phyloP scores from a whole-genome alignment of 2,113 vertebrate species.

The Jacana jacana region DNA sequence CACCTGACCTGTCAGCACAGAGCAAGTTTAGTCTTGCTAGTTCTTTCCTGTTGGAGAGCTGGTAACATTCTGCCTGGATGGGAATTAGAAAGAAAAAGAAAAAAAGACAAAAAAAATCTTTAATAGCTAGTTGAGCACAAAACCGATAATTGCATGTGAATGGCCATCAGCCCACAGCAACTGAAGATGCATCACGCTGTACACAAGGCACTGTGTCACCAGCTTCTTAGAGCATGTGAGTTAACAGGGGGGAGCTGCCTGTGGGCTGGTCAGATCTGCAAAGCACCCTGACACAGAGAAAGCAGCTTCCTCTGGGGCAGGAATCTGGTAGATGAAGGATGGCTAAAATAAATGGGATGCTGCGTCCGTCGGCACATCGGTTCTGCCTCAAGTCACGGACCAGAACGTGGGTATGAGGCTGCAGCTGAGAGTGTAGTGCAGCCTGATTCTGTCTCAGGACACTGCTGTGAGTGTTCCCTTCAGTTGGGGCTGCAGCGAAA shows the following conservation, averaged over 20 bases:
- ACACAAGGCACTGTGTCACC: neutral
- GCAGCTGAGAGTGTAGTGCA: neutral
- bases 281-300: neutral
- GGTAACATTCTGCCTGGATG: neutral
- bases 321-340: neutral
- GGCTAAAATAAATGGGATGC: neutral
- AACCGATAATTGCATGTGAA: neutral
- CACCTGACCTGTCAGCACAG: neutral
- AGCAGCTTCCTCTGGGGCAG: neutral
- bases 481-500: neutral
- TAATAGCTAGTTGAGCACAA: neutral
- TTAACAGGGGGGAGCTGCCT: neutral
- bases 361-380: neutral
- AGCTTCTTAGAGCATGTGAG: neutral
- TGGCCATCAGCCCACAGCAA: neutral
- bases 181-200: neutral
- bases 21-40: neutral
- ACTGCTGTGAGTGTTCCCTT: neutral
- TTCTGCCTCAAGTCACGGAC: neutral
- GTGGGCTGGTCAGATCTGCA: neutral
- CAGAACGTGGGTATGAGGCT: neutral
- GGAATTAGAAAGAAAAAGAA: neutral
- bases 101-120: neutral
- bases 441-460: neutral
- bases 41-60: neutral